phyloP scores from a whole-genome alignment of 2,797 vertebrate species.

The Neosilurus hyrtlii region DNA sequence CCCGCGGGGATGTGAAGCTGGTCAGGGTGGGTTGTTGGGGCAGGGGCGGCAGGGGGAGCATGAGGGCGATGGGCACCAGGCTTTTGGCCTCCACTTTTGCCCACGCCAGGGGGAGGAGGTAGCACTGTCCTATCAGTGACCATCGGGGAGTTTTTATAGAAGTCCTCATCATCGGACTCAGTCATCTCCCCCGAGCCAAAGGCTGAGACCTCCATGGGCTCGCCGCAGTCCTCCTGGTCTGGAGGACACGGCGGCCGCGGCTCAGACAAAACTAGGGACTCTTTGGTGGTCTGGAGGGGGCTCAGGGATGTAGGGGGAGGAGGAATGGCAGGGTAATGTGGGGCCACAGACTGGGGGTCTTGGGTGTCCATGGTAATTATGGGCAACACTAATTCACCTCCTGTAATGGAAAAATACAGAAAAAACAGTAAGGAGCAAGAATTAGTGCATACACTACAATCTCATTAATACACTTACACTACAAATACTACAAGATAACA shows the following conservation, averaged over 20 bases:
- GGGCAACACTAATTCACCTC: slow-evolving; percentile 97
- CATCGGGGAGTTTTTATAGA: slow-evolving; percentile 87
- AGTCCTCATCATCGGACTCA: slow-evolving; percentile 93
- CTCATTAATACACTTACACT: slow-evolving; percentile 16
- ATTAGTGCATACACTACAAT: slow-evolving; percentile 63
- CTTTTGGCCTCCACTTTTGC: slow-evolving; percentile 74
- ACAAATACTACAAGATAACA: neutral
- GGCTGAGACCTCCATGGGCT: slow-evolving; percentile 89
- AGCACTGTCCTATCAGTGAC: slow-evolving; percentile 92
- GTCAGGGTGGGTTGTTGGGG: slow-evolving; percentile 77
- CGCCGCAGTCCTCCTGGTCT: slow-evolving; percentile 93
- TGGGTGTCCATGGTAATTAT: slow-evolving; percentile 96
- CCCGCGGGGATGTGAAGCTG: slow-evolving; percentile 86
- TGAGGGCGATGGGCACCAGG: slow-evolving; percentile 70
- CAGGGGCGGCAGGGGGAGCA: slow-evolving; percentile 72
- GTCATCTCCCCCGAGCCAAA: slow-evolving; percentile 93
- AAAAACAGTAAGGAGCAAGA: slow-evolving; percentile 69
- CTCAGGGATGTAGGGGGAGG: slow-evolving; percentile 89
- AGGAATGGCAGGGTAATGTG: slow-evolving; percentile 87
- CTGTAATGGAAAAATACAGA: slow-evolving; percentile 76
- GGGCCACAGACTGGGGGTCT: slow-evolving; percentile 90
- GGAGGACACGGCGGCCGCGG: slow-evolving; percentile 81
- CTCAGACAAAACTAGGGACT: slow-evolving; percentile 82
- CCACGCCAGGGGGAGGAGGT: slow-evolving; percentile 77
- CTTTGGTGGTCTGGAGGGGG: slow-evolving; percentile 89